These are phyloP conservation scores for Fundulus diaphanus DNA, from an alignment of 2,797 vertebrate genomes.

Conservation along the genomic window DNA sequence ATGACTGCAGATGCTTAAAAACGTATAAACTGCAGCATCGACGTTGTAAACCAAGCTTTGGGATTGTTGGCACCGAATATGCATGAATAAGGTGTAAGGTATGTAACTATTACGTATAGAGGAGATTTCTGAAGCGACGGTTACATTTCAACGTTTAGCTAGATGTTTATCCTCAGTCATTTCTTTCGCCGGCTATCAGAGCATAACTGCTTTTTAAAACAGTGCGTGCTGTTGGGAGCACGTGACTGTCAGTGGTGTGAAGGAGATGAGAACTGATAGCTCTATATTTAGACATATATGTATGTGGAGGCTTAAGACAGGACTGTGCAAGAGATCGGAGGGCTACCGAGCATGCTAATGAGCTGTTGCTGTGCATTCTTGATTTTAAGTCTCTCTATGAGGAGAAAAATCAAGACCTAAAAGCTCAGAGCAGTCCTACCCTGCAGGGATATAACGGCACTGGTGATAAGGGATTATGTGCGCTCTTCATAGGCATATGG, in stretches of 20 bases:
- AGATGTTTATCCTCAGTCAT: slow-evolving; percentile 22
- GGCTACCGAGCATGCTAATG: slow-evolving; percentile 34
- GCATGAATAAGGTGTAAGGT: neutral
- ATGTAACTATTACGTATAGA: neutral
- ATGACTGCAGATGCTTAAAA: neutral
- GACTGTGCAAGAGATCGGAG: slow-evolving; percentile 33
- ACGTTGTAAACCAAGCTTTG: neutral
- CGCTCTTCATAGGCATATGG: no score
- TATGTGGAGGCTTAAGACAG: slow-evolving; percentile 58
- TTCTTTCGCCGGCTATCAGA: slow-evolving; percentile 48
- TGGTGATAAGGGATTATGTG: no score
- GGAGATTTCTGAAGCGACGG: neutral
- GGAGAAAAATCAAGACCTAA: neutral
- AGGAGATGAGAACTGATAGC: slow-evolving; percentile 66
- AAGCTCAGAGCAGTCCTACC: neutral
- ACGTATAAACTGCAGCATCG: neutral
- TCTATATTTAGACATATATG: slow-evolving; percentile 77
- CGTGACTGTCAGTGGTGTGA: slow-evolving; percentile 65
- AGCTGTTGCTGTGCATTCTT: slow-evolving; percentile 7
- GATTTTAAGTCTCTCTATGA: slow-evolving; percentile 3
- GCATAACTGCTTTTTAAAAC: slow-evolving; percentile 30
- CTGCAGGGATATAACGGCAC: no score
- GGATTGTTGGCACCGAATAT: neutral
- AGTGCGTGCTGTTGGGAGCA: slow-evolving; percentile 53
- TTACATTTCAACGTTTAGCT: slow-evolving; percentile 10